These are phyloP conservation scores for Bicyclus anynana DNA, from an alignment of 1,140 invertebrate genomes.

Conservation along the genomic window DNA sequence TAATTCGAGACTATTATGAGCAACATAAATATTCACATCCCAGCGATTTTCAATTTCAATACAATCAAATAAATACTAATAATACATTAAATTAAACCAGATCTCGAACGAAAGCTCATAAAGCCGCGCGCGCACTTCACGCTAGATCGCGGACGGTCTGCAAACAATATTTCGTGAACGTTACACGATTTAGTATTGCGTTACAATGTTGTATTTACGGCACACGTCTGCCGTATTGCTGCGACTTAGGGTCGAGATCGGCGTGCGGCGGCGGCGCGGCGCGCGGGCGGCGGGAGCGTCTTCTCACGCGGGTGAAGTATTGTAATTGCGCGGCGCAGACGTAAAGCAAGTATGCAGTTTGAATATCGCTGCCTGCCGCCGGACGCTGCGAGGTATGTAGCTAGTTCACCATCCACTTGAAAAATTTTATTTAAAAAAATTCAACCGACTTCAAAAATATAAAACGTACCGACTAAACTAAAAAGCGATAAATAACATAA, in stretches of 20 bases:
- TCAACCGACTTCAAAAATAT: too few species aligned
- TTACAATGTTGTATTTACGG: not conserved
- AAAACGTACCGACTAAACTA: too few species aligned
- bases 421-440: too few species aligned
- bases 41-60: not conserved
- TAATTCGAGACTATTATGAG: not conserved
- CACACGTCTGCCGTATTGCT: not conserved
- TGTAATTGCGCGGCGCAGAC: constrained; percentile 49
- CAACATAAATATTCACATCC: not conserved
- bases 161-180: constrained; percentile 31
- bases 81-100: constrained; percentile 15
- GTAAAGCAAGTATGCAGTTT: constrained; percentile 43
- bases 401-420: not conserved
- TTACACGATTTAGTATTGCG: constrained; percentile 18
- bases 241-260: not conserved
- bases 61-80: constrained; percentile 2
- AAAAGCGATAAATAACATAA: too few species aligned
- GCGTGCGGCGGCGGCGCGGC: not conserved
- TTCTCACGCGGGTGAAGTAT: constrained; percentile 48
- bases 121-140: constrained; percentile 4
- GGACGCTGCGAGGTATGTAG: constrained; percentile 20
- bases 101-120: not conserved
- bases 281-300: constrained; percentile 10
- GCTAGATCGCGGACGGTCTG: constrained; percentile 16
- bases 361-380: constrained; percentile 36